Evolutionary conservation across 2,888 invertebrate genomes (phyloP).

Genomic region (Thera britannica): DNA sequence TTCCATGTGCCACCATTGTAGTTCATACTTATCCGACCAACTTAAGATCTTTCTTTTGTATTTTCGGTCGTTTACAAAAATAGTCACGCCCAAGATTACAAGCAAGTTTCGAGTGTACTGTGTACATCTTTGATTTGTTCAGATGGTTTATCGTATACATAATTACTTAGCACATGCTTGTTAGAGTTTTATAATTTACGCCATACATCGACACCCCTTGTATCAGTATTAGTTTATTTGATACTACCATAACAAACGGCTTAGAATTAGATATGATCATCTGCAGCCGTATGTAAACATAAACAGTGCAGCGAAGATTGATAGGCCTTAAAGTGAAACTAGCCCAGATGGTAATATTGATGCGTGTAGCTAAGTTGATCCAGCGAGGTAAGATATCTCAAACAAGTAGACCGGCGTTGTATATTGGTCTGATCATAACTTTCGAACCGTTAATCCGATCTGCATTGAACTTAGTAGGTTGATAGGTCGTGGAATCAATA

Average conservation of each 20-base stretch:
- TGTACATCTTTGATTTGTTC: slow-evolving; percentile 10
- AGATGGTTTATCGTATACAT: slow-evolving; percentile 4
- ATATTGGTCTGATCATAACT: not conserved
- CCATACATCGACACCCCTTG: not conserved
- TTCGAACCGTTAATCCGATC: not conserved
- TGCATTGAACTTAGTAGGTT: not conserved
- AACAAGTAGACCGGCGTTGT: not conserved
- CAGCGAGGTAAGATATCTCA: not conserved
- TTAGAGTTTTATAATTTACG: not conserved
- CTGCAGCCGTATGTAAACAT: slow-evolving; percentile 18
- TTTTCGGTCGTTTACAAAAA: slow-evolving; percentile 47
- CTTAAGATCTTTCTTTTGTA: slow-evolving; percentile 49
- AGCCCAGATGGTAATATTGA: slow-evolving; percentile 1
- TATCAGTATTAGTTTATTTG: slow-evolving; percentile 18
- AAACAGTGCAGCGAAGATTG: slow-evolving; percentile 15
- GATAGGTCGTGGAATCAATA: not conserved
- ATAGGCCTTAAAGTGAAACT: slow-evolving; percentile 13
- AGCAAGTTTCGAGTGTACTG: slow-evolving; percentile 10
- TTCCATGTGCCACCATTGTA: slow-evolving; percentile 63
- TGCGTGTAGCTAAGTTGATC: slow-evolving; percentile 1
- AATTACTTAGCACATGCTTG: not conserved
- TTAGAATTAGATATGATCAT: slow-evolving; percentile 14
- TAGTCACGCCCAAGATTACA: slow-evolving; percentile 30
- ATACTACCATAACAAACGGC: slow-evolving; percentile 13
- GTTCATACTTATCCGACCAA: slow-evolving; percentile 44